Conservation (phyloP, 2,797 vertebrate species). For the Thaleichthys pacificus region DNA sequence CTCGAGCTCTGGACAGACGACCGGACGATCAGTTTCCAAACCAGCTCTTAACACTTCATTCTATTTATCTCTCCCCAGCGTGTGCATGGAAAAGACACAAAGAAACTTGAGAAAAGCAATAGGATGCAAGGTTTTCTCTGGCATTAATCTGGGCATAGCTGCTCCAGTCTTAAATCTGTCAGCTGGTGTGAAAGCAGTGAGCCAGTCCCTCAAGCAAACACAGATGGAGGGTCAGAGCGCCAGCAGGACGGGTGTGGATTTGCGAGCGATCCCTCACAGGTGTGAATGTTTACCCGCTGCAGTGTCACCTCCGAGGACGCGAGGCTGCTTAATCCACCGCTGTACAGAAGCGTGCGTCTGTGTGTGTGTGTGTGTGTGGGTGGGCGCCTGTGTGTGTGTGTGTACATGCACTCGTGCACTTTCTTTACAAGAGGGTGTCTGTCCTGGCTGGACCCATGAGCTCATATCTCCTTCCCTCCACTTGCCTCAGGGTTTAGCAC, state of each 20-base stretch:
- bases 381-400: neutral
- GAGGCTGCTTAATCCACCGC: conserved; percentile 15
- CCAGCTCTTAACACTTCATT: too few relatives aligned
- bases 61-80: too few relatives aligned
- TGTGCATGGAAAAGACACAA: too few relatives aligned
- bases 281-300: conserved; percentile 33
- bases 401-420: neutral
- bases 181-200: conserved; percentile 16
- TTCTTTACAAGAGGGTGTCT: neutral
- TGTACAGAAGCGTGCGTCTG: neutral
- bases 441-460: neutral
- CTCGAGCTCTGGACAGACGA: too few relatives aligned
- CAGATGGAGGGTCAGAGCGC: conserved; percentile 11
- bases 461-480: conserved; percentile 14
- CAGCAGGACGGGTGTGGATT: conserved; percentile 16
- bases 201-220: conserved; percentile 17
- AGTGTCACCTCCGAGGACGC: conserved; percentile 11
- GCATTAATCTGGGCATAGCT: neutral
- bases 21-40: too few relatives aligned
- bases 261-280: conserved; percentile 28
- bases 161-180: conserved; percentile 9
- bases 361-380: neutral
- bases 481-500: conserved; percentile 38
- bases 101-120: neutral
- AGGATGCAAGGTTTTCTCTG: neutral